phyloP scores from a whole-genome alignment of 1,140 invertebrate species.

The Bilobella aurantiaca region DNA sequence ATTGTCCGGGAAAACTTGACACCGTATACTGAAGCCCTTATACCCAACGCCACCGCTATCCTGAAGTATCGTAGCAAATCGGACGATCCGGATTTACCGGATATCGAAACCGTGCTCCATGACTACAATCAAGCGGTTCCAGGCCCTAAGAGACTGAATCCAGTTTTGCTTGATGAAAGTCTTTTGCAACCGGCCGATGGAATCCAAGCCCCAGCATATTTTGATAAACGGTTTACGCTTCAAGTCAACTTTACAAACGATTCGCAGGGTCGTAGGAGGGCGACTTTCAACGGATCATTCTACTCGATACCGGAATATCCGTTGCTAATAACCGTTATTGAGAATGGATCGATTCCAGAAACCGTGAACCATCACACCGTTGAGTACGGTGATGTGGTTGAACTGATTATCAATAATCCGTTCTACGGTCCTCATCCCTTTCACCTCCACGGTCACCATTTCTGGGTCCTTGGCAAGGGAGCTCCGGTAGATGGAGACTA shows the following conservation, averaged over 20 bases:
- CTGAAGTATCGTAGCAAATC: too few relatives aligned
- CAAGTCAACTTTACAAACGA: neutral
- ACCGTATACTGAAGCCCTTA: too few relatives aligned
- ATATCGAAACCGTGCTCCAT: too few relatives aligned
- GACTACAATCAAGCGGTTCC: too few relatives aligned
- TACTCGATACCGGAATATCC: neutral
- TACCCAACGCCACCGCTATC: too few relatives aligned
- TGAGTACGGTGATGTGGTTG: neutral
- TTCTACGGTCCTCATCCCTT: neutral
- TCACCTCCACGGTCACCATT: conserved; percentile 12
- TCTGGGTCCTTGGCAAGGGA: conserved; percentile 11
- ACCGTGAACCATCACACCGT: neutral
- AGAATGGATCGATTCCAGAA: neutral
- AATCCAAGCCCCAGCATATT: neutral
- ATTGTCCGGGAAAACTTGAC: too few relatives aligned
- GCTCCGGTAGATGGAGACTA: neutral
- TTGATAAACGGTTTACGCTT: conserved; percentile 8
- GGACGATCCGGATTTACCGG: too few relatives aligned
- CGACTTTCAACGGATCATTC: neutral
- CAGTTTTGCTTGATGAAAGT: conserved; percentile 1
- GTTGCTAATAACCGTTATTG: neutral
- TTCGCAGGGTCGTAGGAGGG: neutral
- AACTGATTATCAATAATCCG: conserved; percentile 5
- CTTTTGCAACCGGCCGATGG: conserved; percentile 5
- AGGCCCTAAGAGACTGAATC: too few relatives aligned